Evolutionary conservation across 2,888 invertebrate genomes (phyloP), one percentile per base, ranked within the genome.

Genomic region (Lagria hirta): DNA sequence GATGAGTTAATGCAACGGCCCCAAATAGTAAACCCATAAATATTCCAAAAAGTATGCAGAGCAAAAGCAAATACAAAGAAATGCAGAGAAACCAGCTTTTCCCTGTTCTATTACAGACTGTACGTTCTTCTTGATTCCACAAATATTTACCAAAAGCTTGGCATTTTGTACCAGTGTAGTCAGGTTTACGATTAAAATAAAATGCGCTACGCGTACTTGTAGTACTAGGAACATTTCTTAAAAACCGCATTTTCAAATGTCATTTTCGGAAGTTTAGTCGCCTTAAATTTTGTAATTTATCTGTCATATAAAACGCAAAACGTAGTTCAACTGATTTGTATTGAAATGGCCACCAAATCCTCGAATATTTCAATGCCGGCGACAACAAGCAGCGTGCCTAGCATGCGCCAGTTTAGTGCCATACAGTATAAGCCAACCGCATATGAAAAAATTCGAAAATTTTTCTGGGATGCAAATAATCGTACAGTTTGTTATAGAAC

Each of bases 141-240:
- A 41, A n/a, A n/a, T 41, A 41, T 5, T 8, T 24, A 7, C 17
- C 26, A 26, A 32, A 26, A 1, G 26, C 26, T 5, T 24, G 18
- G 7, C 24, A 41, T 17, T 26, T 33, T 8, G 18, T n/a, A 20
- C 15, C 15, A n/a, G 23, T 32, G n/a, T n/a, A n/a, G 3, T 41
- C 41, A 3, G 41, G 41, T 10, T 17, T 21, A 4, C 41, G 21
- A 7, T 33, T 20, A 8, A 18, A 24, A 10, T 33, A 18, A 5
- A 33, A 18, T 4, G n/a, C 24, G 26, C 41, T 41, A 2, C 18
- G 11, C 13, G 33, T 41, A 20, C 41, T 41, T 6, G 33, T 26
- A 14, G 41, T 41, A 20, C 41, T 41, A 13, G 41, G 41, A 2
- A 41, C 41, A 14, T 41, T 29, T 12, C n/a, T 2, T 14, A 32